Conservation (phyloP, 2,797 vertebrate species). For the Helicolenus hilgendorfi region DNA sequence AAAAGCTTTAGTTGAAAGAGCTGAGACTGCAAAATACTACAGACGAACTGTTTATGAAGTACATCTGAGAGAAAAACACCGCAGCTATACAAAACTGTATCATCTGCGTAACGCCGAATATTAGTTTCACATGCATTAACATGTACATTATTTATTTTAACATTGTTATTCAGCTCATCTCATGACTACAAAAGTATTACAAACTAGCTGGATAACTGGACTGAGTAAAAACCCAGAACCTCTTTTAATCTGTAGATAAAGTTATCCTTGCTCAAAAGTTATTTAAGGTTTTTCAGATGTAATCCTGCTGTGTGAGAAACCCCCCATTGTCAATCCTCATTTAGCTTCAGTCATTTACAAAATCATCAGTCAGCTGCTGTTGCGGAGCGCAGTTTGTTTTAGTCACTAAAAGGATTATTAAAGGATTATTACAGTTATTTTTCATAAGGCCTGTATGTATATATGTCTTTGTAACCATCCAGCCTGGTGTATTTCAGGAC, state of each 20-base stretch:
- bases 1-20: not conserved
- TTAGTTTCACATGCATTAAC: not conserved
- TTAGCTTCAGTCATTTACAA: not conserved
- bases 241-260: not conserved
- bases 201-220: not conserved
- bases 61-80: not conserved
- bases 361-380: constrained; percentile 6
- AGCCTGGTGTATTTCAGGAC: constrained; percentile 80
- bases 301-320: not conserved
- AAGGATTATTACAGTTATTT: constrained; percentile 52
- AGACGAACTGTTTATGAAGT: not conserved
- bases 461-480: constrained; percentile 27
- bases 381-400: constrained; percentile 17
- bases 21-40: not conserved
- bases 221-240: not conserved
- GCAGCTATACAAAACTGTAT: not conserved
- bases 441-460: constrained; percentile 46
- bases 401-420: constrained; percentile 28
- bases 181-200: not conserved
- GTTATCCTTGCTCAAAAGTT: not conserved
- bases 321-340: not conserved
- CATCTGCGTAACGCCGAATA: not conserved
- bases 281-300: not conserved
- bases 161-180: not conserved
- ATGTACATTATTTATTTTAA: not conserved